Conservation (phyloP, 1,140 invertebrate species). For the Lutraria rhynchaena region DNA sequence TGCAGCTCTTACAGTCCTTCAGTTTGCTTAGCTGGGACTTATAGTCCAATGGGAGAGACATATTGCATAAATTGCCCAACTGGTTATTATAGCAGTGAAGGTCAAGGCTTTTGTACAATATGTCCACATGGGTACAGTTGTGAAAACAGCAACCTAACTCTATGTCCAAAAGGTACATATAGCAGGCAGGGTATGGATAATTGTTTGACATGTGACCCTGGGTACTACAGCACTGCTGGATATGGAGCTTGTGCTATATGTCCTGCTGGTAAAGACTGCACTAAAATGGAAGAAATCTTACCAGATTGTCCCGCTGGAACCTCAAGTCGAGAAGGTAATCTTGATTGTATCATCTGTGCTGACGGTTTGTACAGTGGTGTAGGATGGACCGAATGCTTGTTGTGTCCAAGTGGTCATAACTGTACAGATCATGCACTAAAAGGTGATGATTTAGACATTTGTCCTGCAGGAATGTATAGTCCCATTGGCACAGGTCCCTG, state of each 20-base stretch:
- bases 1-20: conserved; percentile 28
- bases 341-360: conserved; percentile 43
- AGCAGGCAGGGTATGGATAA: conserved; percentile 43
- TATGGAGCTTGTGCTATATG: conserved; percentile 60
- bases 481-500: conserved; percentile 39
- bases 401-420: conserved; percentile 66
- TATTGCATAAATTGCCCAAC: conserved; percentile 42
- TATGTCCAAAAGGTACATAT: conserved; percentile 64
- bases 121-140: conserved; percentile 69
- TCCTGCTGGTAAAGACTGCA: conserved; percentile 68
- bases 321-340: conserved; percentile 42
- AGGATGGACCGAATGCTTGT: conserved; percentile 61
- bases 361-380: conserved; percentile 58
- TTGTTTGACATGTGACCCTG: conserved; percentile 61
- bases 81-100: conserved; percentile 30
- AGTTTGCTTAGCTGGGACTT: conserved; percentile 53
- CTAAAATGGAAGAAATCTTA: not conserved
- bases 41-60: conserved; percentile 52
- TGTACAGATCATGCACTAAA: conserved; percentile 50
- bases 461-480: conserved; percentile 60
- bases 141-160: conserved; percentile 11
- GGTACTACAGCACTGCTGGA: conserved; percentile 47
- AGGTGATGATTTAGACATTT: conserved; percentile 9
- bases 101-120: conserved; percentile 43
- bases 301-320: conserved; percentile 56